A percentile compares a stretch with the other conserved stretches of the same genome.
Evolutionary conservation across 1,140 invertebrate species (phyloP).

Genomic region (Nasonia vitripennis): DNA sequence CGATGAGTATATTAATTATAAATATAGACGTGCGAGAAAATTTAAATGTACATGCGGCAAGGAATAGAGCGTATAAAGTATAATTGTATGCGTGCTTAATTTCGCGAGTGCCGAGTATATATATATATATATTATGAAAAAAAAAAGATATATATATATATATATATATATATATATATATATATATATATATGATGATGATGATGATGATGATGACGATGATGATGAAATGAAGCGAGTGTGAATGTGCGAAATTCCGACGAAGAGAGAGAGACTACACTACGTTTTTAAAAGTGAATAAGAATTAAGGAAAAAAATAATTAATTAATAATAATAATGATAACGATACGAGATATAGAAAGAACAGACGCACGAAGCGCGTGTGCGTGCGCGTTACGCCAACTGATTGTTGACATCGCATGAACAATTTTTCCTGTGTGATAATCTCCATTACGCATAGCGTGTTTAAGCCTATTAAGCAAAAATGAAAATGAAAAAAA

Average conservation of each 20-base stretch:
- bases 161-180: background rate
- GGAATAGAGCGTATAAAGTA: slow-evolving; percentile 2
- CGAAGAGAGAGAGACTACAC: slow-evolving; percentile 63
- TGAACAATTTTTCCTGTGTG: slow-evolving; percentile 72
- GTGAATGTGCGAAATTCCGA: slow-evolving; percentile 47
- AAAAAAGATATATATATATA: slow-evolving; percentile 2
- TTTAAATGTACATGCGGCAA: slow-evolving; percentile 41
- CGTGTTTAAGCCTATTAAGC: slow-evolving; percentile 63
- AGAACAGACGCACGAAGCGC: slow-evolving; percentile 53
- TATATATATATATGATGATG: background rate
- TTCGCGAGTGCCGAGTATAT: slow-evolving; percentile 19
- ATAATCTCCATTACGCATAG: slow-evolving; percentile 71
- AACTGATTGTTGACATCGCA: slow-evolving; percentile 73
- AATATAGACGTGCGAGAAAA: slow-evolving; percentile 35
- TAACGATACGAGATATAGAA: background rate
- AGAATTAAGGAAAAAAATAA: slow-evolving; percentile 57
- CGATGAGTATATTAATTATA: slow-evolving; percentile 44
- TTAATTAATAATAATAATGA: slow-evolving; percentile 47
- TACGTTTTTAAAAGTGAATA: slow-evolving; percentile 66
- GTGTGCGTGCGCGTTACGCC: slow-evolving; percentile 65
- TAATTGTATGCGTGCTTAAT: slow-evolving; percentile 46
- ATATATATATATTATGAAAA: slow-evolving; percentile 5
- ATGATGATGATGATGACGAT: background rate
- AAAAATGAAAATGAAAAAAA: slow-evolving; percentile 4
- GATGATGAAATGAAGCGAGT: slow-evolving; percentile 39